Percentiles rank a stretch among this genome's conserved stretches.
phyloP scores from a whole-genome alignment of 2,888 invertebrate genomes.

The Liposcelis brunnea region DNA sequence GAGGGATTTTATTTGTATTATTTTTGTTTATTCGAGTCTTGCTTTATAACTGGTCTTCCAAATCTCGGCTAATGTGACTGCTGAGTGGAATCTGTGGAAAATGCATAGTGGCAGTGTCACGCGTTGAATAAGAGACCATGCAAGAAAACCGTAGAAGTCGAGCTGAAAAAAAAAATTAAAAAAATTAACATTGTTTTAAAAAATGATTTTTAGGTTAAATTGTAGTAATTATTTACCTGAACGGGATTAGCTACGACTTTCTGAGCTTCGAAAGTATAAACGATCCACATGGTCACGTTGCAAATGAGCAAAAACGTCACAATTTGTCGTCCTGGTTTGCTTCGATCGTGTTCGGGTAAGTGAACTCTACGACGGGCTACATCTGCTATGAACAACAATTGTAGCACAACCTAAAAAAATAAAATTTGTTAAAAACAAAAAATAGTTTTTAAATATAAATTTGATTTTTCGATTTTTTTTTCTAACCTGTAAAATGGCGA shows the following conservation, averaged over 20 bases:
- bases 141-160: conserved; percentile 80
- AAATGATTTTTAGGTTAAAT: conserved; percentile 12
- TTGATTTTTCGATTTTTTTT: too few species aligned
- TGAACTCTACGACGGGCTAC: conserved; percentile 82
- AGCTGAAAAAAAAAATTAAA: conserved; percentile 51
- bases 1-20: background rate
- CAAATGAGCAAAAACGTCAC: conserved; percentile 89
- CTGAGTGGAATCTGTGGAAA: conserved; percentile 91
- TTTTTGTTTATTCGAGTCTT: conserved; percentile 55
- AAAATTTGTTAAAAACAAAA: conserved; percentile 10
- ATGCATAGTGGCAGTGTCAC: conserved; percentile 87
- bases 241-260: conserved; percentile 81
- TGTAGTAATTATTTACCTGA: conserved; percentile 31
- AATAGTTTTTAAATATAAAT: background rate
- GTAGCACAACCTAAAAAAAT: conserved; percentile 57
- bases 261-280: conserved; percentile 88
- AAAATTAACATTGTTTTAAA: conserved; percentile 1
- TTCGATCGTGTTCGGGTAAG: conserved; percentile 78
- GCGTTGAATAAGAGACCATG: conserved; percentile 87
- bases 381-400: conserved; percentile 83
- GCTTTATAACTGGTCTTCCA: conserved; percentile 94
- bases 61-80: conserved; percentile 85
- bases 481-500: conserved; percentile 65
- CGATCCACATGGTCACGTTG: conserved; percentile 92
- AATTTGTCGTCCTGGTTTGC: conserved; percentile 87